These are phyloP conservation scores for Stictocephala bisonia DNA, from an alignment of 2,888 invertebrate genomes.

Conservation along the genomic window DNA sequence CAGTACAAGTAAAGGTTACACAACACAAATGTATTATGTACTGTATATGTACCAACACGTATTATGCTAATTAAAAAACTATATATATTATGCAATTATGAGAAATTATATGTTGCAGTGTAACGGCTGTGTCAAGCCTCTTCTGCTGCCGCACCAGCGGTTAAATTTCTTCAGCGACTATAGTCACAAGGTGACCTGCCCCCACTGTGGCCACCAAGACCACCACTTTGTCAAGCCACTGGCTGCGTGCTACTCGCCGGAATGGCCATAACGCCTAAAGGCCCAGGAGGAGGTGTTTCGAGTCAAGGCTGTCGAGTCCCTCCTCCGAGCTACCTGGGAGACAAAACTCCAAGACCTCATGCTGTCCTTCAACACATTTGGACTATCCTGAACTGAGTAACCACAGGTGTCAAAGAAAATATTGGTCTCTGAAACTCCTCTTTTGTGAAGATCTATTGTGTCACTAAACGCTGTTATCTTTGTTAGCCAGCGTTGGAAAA, in stretches of 20 bases:
- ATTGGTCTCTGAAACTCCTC: no score
- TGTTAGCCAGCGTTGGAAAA: no score
- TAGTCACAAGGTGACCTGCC: slow-evolving; percentile 91
- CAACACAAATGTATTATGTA: no score
- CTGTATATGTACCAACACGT: no score
- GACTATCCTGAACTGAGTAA: slow-evolving; percentile 31
- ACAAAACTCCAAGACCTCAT: slow-evolving; percentile 51
- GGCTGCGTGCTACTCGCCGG: slow-evolving; percentile 84
- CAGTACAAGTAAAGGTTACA: no score
- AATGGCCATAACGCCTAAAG: slow-evolving; percentile 86
- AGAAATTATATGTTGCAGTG: slow-evolving; percentile 73
- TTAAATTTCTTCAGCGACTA: slow-evolving; percentile 95
- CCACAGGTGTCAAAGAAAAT: no score
- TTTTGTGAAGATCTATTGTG: no score
- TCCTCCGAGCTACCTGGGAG: slow-evolving; percentile 56
- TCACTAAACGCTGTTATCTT: no score
- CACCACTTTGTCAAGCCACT: slow-evolving; percentile 96
- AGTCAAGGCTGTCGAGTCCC: slow-evolving; percentile 55
- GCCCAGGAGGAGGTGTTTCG: slow-evolving; percentile 54
- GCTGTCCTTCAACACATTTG: slow-evolving; percentile 47
- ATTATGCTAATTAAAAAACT: no score
- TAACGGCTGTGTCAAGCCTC: slow-evolving; percentile 90
- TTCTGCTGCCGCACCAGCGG: slow-evolving; percentile 87
- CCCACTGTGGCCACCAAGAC: slow-evolving; percentile 90
- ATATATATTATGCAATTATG: not conserved